phyloP scores from a whole-genome alignment of 2,113 vertebrate species.

The Thamnaconus septentrionalis region DNA sequence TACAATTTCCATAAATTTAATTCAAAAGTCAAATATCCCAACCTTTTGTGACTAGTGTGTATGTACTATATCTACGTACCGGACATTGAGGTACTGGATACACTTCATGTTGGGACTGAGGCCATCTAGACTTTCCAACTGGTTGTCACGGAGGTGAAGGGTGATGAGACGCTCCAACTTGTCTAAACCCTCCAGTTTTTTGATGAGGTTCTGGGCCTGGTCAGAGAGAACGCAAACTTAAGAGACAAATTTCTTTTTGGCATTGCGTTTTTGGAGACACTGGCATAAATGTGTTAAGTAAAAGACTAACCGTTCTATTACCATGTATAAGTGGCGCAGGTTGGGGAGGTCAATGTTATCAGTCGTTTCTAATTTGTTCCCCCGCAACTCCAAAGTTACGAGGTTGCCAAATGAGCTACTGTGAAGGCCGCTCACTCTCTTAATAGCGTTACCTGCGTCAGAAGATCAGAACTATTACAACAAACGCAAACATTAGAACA shows the following conservation, averaged over 20 bases:
- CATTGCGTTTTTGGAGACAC: no score
- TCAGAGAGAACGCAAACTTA: neutral
- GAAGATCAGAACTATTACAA: neutral
- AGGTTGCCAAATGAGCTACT: constrained; percentile 75
- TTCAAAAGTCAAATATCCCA: no score
- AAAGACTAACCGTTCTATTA: constrained; percentile 57
- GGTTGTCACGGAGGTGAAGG: constrained; percentile 90
- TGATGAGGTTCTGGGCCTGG: constrained; percentile 87
- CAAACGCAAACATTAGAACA: neutral
- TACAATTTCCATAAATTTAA: no score
- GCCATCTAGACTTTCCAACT: constrained; percentile 81
- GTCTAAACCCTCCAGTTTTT: constrained; percentile 81
- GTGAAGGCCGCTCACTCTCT: constrained; percentile 71
- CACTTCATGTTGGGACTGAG: constrained; percentile 82
- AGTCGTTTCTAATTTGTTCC: constrained; percentile 82
- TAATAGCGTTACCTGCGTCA: constrained; percentile 82
- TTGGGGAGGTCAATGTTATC: constrained; percentile 83
- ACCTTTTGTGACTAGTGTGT: no score
- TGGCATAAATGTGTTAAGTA: neutral
- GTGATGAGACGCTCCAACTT: constrained; percentile 76
- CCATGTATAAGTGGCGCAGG: constrained; percentile 85
- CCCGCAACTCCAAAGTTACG: constrained; percentile 85
- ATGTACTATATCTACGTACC: constrained; percentile 39
- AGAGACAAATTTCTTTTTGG: no score
- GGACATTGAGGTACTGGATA: constrained; percentile 88